These are phyloP conservation scores for Acrobasis consociella DNA, from an alignment of 2,888 invertebrate species.

Conservation along the genomic window DNA sequence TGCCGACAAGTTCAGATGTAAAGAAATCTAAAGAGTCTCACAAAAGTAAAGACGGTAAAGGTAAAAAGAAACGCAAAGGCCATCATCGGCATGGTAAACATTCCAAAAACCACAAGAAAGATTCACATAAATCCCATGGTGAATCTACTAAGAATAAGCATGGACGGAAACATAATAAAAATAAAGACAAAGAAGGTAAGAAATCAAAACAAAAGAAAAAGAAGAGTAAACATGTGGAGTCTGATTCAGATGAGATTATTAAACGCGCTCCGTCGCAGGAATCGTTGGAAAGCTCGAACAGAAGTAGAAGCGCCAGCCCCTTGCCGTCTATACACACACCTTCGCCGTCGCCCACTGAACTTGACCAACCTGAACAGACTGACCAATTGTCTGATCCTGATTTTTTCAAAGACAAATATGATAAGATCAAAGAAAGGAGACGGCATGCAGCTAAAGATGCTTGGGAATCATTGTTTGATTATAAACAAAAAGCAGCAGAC, in stretches of 20 bases:
- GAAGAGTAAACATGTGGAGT: conserved; percentile 64
- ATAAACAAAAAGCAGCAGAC: conserved; percentile 68
- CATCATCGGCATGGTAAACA: conserved; percentile 76
- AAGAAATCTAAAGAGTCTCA: conserved; percentile 69
- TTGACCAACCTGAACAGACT: conserved; percentile 40
- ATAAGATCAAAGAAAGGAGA: conserved; percentile 84
- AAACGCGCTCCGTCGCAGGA: conserved; percentile 56
- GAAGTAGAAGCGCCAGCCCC: conserved; percentile 73
- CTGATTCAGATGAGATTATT: conserved; percentile 44
- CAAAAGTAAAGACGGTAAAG: conserved; percentile 66
- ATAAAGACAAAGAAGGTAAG: conserved; percentile 72
- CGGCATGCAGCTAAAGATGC: conserved; percentile 77
- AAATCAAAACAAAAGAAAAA: conserved; percentile 77
- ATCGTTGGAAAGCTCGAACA: conserved; percentile 68
- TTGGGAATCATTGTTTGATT: conserved; percentile 73
- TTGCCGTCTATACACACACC: conserved; percentile 74
- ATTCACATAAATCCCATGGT: conserved; percentile 58
- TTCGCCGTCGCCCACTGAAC: conserved; percentile 63
- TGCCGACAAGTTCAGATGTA: conserved; percentile 36
- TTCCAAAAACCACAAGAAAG: conserved; percentile 71
- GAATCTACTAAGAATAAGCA: conserved; percentile 58
- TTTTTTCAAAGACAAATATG: conserved; percentile 83
- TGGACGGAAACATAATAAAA: conserved; percentile 63
- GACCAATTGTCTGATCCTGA: conserved; percentile 61
- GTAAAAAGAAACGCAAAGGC: conserved; percentile 72